Evolutionary conservation across 2,888 invertebrate genomes (phyloP), one percentile per base, ranked within the genome.

Genomic region (Mayetiola destructor): DNA sequence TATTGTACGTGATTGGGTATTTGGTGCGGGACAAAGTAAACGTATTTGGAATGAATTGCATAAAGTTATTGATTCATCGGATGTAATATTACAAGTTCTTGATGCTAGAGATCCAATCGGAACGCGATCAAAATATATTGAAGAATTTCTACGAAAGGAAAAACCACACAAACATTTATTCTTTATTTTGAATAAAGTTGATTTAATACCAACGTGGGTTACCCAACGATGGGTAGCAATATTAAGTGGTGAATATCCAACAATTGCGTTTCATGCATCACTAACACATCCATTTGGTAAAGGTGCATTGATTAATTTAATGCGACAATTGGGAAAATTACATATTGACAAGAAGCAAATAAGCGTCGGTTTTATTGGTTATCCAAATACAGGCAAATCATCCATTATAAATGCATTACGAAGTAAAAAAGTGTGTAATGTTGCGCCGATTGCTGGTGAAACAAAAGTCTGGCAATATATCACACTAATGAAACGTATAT

Each of bases 401-500:
- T 97, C 97, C 1, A 84, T 99, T 6, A 97, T 99, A 61, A 99
- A 99, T 71, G 92, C 99, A 0, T 74, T 99, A 58, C 79, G 92
- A 57, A 86, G 89, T 10, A 95, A 96, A 67, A 96, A 99, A 74
- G 99, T 99, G 0, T 99, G 99, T 70, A 99, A 95, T 71, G 95
- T 88, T 1, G 99, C 99, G 4, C 99, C 99, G 0, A 92, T 99
- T 66, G 97, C 99, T 58, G 99, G 99, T 5, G 91, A 92, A 73
- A 92, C 91, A 1, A 92, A 92, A 76, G 95, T 97, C 1, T 99
- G 99, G 99, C 99, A 99, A 70, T 99, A 99, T 69, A 94, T 99
- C 40, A 96, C 97, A 1, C 73, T 99, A 57, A 99, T 99, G 97
- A 84, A 82, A 64, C 80, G 91, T 64, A 97, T 99, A 67, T 99